Conservation (phyloP, 2,888 invertebrate species). For the Microplitis manilae region DNA sequence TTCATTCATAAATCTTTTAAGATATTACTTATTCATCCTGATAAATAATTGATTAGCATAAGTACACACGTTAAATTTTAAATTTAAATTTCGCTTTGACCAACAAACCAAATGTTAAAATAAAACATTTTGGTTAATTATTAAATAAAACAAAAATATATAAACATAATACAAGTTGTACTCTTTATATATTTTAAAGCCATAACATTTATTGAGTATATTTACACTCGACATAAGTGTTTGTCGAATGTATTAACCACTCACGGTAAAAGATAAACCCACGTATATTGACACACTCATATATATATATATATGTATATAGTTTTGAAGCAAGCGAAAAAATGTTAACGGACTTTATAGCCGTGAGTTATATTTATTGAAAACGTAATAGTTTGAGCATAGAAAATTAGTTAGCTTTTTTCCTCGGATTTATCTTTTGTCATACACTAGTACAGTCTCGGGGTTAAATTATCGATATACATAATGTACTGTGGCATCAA, state of each 20-base stretch:
- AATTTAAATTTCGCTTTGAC: conserved; percentile 21
- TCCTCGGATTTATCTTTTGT: background rate
- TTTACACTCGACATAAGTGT: conserved; percentile 36
- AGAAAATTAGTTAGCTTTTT: conserved; percentile 29
- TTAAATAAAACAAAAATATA: background rate
- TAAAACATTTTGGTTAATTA: background rate
- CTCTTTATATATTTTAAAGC: background rate
- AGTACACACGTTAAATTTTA: conserved; percentile 18
- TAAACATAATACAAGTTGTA: conserved; percentile 3
- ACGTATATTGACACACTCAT: background rate
- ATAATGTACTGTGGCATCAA: background rate
- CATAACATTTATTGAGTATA: conserved; percentile 17
- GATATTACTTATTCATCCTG: background rate
- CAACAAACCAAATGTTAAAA: conserved; percentile 12
- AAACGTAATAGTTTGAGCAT: conserved; percentile 19
- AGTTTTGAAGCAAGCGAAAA: background rate
- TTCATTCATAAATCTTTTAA: background rate
- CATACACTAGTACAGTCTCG: background rate
- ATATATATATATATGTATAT: background rate
- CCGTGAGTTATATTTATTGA: background rate
- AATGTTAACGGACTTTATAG: background rate
- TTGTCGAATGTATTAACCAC: conserved; percentile 40
- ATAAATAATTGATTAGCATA: background rate
- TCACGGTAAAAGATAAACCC: conserved; percentile 29
- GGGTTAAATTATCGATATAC: background rate